Conservation (phyloP, 2,888 invertebrate genomes). For the Tetranychus piercei region DNA sequence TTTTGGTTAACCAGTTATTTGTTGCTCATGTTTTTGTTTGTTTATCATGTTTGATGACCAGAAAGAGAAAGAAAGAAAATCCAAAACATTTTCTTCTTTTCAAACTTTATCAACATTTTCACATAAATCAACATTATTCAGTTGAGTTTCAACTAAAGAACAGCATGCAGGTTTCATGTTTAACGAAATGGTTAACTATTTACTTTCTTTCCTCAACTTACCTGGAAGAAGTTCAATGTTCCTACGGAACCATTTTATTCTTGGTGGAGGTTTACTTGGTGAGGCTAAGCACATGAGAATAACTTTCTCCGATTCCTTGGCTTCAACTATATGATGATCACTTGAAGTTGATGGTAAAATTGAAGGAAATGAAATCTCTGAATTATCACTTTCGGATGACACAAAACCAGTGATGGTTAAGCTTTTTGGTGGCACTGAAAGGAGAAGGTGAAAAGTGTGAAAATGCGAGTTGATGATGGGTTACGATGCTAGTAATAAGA, state of each 20-base stretch:
- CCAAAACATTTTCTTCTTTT: not conserved
- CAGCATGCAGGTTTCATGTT: no score
- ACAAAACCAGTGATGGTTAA: slow-evolving; percentile 22
- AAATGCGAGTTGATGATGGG: not conserved
- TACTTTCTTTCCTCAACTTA: not conserved
- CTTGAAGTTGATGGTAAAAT: not conserved
- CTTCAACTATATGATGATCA: slow-evolving; percentile 23
- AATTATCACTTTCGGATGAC: slow-evolving; percentile 12
- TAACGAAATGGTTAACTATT: no score
- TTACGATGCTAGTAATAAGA: not conserved
- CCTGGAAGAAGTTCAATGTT: slow-evolving; percentile 23
- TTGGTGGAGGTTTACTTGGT: slow-evolving; percentile 26
- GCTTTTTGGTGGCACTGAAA: slow-evolving; percentile 23
- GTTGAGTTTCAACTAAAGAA: not conserved
- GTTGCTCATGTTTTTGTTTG: not conserved
- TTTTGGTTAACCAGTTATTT: slow-evolving; percentile 1
- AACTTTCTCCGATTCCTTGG: slow-evolving; percentile 26
- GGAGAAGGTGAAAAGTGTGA: slow-evolving; percentile 6
- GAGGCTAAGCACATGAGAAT: slow-evolving; percentile 25
- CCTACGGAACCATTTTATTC: slow-evolving; percentile 26
- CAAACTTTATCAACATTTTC: no score
- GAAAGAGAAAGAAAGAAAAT: not conserved
- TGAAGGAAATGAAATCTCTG: slow-evolving; percentile 3
- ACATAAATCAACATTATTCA: not conserved
- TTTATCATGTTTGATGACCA: not conserved